Evolutionary conservation across 2,888 invertebrate species (phyloP).

Genomic region (Theretra japonica): DNA sequence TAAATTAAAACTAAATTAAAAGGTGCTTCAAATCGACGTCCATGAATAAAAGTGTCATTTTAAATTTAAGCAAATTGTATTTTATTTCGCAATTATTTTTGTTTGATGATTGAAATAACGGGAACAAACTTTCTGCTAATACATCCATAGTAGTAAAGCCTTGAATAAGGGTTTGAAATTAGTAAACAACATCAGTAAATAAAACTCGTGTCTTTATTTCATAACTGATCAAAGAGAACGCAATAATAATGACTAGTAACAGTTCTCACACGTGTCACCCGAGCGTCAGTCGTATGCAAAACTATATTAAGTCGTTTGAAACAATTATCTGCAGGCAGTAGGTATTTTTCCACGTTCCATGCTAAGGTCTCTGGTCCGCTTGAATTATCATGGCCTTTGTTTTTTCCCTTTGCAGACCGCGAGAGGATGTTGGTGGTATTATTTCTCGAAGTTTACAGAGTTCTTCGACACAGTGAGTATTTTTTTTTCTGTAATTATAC

Average conservation of each 20-base stretch:
- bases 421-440: conserved; percentile 96
- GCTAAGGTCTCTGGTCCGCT: neutral
- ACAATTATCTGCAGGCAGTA: neutral
- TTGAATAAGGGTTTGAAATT: neutral
- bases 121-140: no score
- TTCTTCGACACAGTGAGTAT: conserved; percentile 92
- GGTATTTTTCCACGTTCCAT: conserved; percentile 4
- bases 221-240: conserved; percentile 15
- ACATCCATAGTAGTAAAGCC: neutral
- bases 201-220: neutral
- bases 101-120: no score
- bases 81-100: no score
- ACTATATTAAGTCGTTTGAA: conserved; percentile 1
- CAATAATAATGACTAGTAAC: neutral
- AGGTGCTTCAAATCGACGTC: no score
- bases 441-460: conserved; percentile 97
- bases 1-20: no score
- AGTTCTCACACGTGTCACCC: conserved; percentile 29
- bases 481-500: conserved; percentile 1
- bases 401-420: conserved; percentile 87
- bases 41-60: no score
- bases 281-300: conserved; percentile 35
- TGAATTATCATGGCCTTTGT: conserved; percentile 26
- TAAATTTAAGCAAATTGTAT: no score
- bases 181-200: neutral